Evolutionary conservation across 2,797 vertebrate genomes (phyloP).

Genomic region (Champsocephalus gunnari): DNA sequence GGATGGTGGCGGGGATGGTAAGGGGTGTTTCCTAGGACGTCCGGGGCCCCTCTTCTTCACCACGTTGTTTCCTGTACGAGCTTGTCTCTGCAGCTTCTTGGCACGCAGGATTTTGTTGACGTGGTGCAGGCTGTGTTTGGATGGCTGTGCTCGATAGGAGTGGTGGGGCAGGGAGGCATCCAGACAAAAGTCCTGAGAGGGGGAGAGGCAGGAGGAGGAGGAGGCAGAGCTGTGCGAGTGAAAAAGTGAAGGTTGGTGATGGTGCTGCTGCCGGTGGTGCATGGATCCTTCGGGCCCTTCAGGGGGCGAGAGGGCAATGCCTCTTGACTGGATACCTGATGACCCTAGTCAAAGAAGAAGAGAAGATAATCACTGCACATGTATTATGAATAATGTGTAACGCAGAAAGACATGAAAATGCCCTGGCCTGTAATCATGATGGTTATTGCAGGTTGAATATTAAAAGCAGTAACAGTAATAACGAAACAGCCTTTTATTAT

Average conservation of each 20-base stretch:
- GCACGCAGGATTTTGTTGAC: conserved; percentile 99
- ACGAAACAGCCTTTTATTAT: too few species aligned
- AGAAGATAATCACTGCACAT: neutral
- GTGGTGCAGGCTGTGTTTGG: conserved; percentile 96
- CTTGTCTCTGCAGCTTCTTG: conserved; percentile 97
- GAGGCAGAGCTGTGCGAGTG: conserved; percentile 77
- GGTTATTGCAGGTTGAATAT: conserved; percentile 1
- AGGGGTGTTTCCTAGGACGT: conserved; percentile 90
- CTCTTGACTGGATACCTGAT: conserved; percentile 75
- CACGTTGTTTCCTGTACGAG: conserved; percentile 95
- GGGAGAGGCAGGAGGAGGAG: conserved; percentile 67
- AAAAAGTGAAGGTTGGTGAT: conserved; percentile 79
- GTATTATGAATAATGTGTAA: too few species aligned
- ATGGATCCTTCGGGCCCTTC: conserved; percentile 75
- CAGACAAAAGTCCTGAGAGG: conserved; percentile 74
- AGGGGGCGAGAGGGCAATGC: conserved; percentile 58
- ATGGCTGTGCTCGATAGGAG: conserved; percentile 85
- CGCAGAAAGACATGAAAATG: too few species aligned
- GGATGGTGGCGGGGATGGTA: conserved; percentile 82
- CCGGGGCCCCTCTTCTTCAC: conserved; percentile 96
- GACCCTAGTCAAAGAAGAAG: conserved; percentile 54
- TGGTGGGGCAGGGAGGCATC: conserved; percentile 76
- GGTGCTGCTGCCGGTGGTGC: conserved; percentile 80
- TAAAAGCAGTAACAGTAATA: too few species aligned
- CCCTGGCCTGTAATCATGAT: neutral